Conservation (phyloP, 2,797 vertebrate genomes). For the Poecilia gillii region DNA sequence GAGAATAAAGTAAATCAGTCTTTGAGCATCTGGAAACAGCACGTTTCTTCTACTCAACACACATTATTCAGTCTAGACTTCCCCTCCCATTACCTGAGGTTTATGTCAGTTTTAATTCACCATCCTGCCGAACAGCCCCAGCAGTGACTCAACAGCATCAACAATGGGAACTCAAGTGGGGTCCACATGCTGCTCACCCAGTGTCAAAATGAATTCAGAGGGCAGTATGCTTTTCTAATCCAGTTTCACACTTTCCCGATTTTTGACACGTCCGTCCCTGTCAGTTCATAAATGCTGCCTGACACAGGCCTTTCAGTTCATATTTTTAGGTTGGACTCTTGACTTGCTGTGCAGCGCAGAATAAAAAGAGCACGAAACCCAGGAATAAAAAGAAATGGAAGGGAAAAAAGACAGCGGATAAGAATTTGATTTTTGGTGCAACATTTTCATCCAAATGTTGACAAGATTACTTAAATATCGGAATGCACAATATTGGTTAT, state of each 20-base stretch:
- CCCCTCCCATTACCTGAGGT: slow-evolving; percentile 4
- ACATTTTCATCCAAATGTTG: slow-evolving; percentile 1
- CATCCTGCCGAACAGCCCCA: slow-evolving; percentile 45
- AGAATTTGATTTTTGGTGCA: slow-evolving; percentile 24
- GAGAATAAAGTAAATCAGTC: slow-evolving; percentile 10
- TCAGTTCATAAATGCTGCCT: slow-evolving; percentile 65
- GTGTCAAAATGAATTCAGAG: slow-evolving; percentile 62
- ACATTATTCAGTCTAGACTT: slow-evolving; percentile 12
- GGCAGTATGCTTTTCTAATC: slow-evolving; percentile 55
- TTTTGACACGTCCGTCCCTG: slow-evolving; percentile 68
- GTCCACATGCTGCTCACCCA: slow-evolving; percentile 48
- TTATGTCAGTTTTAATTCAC: slow-evolving; percentile 26
- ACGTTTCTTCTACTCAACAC: slow-evolving; percentile 7
- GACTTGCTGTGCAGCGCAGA: slow-evolving; percentile 48
- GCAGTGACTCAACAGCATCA: slow-evolving; percentile 46
- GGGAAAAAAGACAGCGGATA: slow-evolving; percentile 1
- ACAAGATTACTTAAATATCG: not conserved
- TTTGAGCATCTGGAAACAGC: not conserved
- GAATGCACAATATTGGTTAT: not conserved
- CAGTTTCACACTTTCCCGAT: slow-evolving; percentile 64
- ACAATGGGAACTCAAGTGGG: slow-evolving; percentile 23
- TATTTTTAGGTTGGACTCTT: slow-evolving; percentile 36
- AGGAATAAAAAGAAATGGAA: slow-evolving; percentile 35
- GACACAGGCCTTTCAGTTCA: slow-evolving; percentile 50
- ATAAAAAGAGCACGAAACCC: slow-evolving; percentile 28